Conservation (phyloP, 2,113 vertebrate species). For the Jaculus jaculus region DNA sequence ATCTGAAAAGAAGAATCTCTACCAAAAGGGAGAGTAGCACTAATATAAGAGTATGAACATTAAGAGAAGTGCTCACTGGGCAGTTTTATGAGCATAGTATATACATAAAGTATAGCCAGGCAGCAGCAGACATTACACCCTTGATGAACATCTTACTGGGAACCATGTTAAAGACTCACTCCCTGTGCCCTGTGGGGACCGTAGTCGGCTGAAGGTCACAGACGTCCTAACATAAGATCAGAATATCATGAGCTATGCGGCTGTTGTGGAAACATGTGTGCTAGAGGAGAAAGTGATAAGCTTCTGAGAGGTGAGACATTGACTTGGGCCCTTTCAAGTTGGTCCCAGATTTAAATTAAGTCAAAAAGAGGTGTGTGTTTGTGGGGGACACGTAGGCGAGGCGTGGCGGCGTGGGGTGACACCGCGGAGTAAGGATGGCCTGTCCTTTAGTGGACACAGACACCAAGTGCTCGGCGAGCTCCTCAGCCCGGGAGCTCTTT, state of each 20-base stretch:
- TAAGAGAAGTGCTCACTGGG: no score
- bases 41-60: no score
- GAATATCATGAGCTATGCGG: not conserved
- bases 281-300: not conserved
- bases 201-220: not conserved
- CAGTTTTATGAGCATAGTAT: no score
- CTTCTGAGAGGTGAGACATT: not conserved
- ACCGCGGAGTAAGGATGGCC: not conserved
- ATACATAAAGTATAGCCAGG: no score
- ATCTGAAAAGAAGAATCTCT: no score
- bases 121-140: no score
- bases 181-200: not conserved
- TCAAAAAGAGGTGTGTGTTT: no score
- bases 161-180: not conserved
- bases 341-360: not conserved
- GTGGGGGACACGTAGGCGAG: not conserved
- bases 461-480: no score
- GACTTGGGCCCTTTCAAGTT: not conserved
- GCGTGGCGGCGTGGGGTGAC: rapidly evolving
- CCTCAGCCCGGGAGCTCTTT: not conserved
- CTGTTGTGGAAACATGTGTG: not conserved
- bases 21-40: no score
- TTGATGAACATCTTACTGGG: not conserved
- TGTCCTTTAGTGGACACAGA: not conserved
- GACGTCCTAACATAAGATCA: not conserved